These are phyloP conservation scores for Hephaestus fuliginosus DNA, from an alignment of 2,797 vertebrate genomes.

Conservation along the genomic window DNA sequence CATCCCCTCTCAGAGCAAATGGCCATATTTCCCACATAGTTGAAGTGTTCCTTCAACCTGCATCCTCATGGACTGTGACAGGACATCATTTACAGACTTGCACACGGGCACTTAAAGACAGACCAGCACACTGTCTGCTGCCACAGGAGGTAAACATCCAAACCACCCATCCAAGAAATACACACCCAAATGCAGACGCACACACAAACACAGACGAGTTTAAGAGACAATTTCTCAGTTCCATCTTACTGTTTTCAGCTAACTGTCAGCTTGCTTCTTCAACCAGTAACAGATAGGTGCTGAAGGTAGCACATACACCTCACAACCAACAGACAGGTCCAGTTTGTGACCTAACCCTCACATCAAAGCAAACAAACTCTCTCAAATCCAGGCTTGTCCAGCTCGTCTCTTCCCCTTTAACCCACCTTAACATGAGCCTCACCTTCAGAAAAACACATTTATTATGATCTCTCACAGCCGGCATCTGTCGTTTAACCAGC, in stretches of 20 bases:
- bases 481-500: conserved; percentile 23
- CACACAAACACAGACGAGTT: conserved; percentile 9
- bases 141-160: neutral
- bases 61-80: neutral
- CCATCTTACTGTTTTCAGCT: conserved; percentile 37
- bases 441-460: conserved; percentile 36
- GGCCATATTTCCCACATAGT: neutral
- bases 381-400: conserved; percentile 4
- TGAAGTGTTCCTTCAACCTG: neutral
- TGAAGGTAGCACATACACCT: conserved; percentile 42
- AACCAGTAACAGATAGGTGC: conserved; percentile 40
- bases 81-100: neutral
- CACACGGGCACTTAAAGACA: neutral
- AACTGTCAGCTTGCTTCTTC: conserved; percentile 45
- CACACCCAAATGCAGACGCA: neutral
- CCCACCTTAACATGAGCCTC: conserved; percentile 39
- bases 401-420: neutral
- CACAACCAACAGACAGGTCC: conserved; percentile 34
- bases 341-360: conserved; percentile 9
- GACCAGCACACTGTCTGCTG: neutral
- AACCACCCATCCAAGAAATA: neutral
- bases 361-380: conserved; percentile 39
- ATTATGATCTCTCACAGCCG: conserved; percentile 18
- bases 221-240: conserved; percentile 26
- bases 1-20: neutral